A percentile compares a stretch with the other conserved stretches of the same genome.
Evolutionary conservation across 2,888 invertebrate species (phyloP).

Genomic region (Tillus elongatus): DNA sequence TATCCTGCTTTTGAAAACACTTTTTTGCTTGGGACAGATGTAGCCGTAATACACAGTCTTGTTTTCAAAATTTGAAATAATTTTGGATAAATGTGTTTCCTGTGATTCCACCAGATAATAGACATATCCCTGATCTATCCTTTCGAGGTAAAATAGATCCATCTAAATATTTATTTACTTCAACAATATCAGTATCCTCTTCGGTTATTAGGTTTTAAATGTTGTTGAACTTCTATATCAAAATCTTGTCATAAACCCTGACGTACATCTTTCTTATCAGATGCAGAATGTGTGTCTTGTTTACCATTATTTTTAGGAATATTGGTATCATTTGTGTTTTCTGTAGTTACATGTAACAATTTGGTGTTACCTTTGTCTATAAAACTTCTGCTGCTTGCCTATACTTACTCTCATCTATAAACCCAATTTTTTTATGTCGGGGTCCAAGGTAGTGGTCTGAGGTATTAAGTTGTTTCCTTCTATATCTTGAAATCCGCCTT

Average conservation of each 20-base stretch:
- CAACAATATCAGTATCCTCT: slow-evolving; percentile 17
- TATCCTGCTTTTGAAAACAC: slow-evolving; percentile 3
- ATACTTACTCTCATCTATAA: slow-evolving; percentile 12
- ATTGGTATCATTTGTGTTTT: slow-evolving; percentile 5
- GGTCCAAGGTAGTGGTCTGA: slow-evolving; percentile 17
- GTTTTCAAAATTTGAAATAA: too few relatives aligned
- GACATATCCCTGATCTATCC: not conserved
- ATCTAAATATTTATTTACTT: slow-evolving; percentile 19
- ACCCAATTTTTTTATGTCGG: slow-evolving; percentile 16
- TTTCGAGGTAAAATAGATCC: slow-evolving; percentile 10
- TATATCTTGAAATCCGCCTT: slow-evolving; percentile 11
- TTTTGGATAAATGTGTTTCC: not conserved
- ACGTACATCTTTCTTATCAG: slow-evolving; percentile 10
- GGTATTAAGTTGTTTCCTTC: slow-evolving; percentile 13
- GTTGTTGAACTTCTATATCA: slow-evolving; percentile 14
- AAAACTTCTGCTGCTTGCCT: slow-evolving; percentile 11
- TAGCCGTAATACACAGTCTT: too few relatives aligned
- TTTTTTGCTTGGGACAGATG: not conserved
- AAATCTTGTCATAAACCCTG: slow-evolving; percentile 16
- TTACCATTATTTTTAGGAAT: slow-evolving; percentile 2
- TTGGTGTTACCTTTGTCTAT: slow-evolving; percentile 14
- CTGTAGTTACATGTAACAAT: slow-evolving; percentile 8
- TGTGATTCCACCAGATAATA: slow-evolving; percentile 6
- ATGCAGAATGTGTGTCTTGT: too few relatives aligned
- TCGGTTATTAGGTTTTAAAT: slow-evolving; percentile 14